Percentiles rank a stretch among this genome's conserved stretches.
These are phyloP conservation scores for Amblyornis subalaris DNA, from an alignment of 2,113 vertebrate genomes.

Conservation along the genomic window DNA sequence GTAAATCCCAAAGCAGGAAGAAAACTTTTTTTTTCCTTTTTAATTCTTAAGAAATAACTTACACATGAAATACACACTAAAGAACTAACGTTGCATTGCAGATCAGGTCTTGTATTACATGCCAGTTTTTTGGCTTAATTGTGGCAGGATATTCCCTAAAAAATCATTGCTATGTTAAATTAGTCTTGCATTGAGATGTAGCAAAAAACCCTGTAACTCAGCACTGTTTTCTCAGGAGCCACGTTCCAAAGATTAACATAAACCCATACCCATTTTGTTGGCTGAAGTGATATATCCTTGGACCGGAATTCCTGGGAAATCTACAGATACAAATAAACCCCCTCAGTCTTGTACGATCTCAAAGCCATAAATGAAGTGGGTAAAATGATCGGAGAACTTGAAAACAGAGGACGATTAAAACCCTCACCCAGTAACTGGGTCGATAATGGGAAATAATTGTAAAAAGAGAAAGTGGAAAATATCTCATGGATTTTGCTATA, in stretches of 20 bases:
- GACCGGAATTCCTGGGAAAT: neutral
- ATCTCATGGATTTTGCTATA: neutral
- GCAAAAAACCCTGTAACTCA: neutral
- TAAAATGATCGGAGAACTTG: neutral
- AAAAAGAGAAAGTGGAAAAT: neutral
- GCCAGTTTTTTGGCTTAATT: neutral
- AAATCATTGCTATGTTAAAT: neutral
- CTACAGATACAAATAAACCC: neutral
- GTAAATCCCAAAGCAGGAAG: neutral
- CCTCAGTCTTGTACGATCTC: neutral
- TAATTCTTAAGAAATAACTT: neutral
- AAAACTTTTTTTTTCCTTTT: neutral
- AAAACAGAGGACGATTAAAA: neutral
- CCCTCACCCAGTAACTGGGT: fast-evolving
- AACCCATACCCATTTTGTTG: neutral
- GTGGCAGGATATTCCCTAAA: neutral
- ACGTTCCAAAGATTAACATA: neutral
- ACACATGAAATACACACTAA: neutral
- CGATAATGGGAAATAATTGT: neutral
- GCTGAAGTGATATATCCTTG: neutral
- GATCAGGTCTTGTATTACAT: neutral
- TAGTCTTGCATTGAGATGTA: neutral
- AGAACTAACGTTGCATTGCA: neutral
- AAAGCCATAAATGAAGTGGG: neutral
- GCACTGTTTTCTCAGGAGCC: neutral